phyloP scores from a whole-genome alignment of 2,797 vertebrate species.

The Poeciliopsis presidionis region DNA sequence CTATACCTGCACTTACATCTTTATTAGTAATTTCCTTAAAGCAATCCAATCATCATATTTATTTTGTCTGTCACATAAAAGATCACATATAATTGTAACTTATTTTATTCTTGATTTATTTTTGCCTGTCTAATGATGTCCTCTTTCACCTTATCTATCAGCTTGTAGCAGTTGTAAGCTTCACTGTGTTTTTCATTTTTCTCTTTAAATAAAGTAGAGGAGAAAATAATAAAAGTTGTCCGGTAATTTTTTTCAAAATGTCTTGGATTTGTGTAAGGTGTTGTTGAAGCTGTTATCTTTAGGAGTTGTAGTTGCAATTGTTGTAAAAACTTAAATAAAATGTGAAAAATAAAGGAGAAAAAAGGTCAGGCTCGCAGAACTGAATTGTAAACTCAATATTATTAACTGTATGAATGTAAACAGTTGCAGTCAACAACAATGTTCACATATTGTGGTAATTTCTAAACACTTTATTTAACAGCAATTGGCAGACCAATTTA shows the following conservation, averaged over 20 bases:
- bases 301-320: neutral
- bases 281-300: neutral
- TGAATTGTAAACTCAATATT: slow-evolving; percentile 9
- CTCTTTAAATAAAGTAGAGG: slow-evolving; percentile 4
- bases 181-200: slow-evolving; percentile 6
- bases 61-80: slow-evolving; percentile 44
- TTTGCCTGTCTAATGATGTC: neutral
- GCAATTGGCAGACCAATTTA: neutral
- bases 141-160: neutral
- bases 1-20: neutral
- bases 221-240: slow-evolving; percentile 8
- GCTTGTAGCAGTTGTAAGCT: slow-evolving; percentile 9
- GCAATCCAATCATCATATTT: slow-evolving; percentile 7
- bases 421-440: slow-evolving; percentile 11
- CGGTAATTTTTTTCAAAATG: slow-evolving; percentile 8
- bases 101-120: neutral
- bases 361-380: neutral
- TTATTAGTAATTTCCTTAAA: slow-evolving; percentile 5
- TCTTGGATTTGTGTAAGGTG: too few species aligned
- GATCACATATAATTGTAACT: slow-evolving; percentile 9
- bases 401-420: slow-evolving; percentile 25
- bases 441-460: neutral
- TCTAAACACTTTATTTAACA: neutral
- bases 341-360: neutral
- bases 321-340: neutral